Evolutionary conservation across 2,888 invertebrate genomes (phyloP).

Genomic region (Agapostemon virescens): DNA sequence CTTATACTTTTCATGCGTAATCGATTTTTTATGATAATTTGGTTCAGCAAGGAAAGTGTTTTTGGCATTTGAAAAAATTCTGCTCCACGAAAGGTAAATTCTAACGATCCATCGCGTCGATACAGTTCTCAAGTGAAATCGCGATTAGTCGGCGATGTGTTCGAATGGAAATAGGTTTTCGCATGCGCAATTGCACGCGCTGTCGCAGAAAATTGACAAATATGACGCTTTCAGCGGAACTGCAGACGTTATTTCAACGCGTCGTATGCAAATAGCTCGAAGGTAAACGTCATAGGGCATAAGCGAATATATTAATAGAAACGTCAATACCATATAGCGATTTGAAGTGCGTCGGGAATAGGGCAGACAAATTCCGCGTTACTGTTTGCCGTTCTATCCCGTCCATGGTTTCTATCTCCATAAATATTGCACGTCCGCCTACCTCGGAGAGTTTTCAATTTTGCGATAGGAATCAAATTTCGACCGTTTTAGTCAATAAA

Average conservation of each 20-base stretch:
- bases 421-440: conserved; percentile 59
- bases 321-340: conserved; percentile 54
- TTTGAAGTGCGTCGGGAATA: conserved; percentile 39
- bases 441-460: conserved; percentile 61
- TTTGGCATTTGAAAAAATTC: no score
- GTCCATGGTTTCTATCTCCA: conserved; percentile 56
- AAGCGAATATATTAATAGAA: conserved; percentile 41
- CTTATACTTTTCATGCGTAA: no score
- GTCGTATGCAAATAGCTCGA: conserved; percentile 30
- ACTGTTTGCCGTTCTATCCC: conserved; percentile 41
- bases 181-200: neutral
- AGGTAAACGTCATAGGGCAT: conserved; percentile 10
- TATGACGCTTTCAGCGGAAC: neutral
- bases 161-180: neutral
- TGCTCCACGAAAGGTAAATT: no score
- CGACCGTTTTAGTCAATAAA: conserved; percentile 37
- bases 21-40: no score
- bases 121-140: neutral
- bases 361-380: conserved; percentile 55
- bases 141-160: neutral
- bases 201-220: neutral
- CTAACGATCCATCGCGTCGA: neutral
- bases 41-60: no score
- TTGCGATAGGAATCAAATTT: conserved; percentile 67
- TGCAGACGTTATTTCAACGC: conserved; percentile 36